These are phyloP conservation scores for Artibeus lituratus DNA, from an alignment of 2,797 vertebrate genomes.

Conservation along the genomic window DNA sequence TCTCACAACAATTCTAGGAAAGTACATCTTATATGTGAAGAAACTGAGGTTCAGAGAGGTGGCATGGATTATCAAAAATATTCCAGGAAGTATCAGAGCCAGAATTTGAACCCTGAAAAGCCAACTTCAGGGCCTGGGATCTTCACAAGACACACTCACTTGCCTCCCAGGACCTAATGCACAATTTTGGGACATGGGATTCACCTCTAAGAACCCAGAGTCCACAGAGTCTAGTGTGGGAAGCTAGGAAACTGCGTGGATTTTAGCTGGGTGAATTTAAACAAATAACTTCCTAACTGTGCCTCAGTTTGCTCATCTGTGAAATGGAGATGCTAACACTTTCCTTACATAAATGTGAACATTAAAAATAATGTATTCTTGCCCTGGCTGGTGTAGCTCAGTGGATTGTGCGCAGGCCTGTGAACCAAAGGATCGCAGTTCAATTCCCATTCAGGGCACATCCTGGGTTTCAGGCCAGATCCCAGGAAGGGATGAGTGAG, in stretches of 20 bases:
- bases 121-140: background rate
- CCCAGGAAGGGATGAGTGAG: no score
- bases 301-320: background rate
- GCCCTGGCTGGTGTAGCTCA: no score
- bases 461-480: no score
- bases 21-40: background rate
- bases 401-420: no score
- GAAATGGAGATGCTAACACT: background rate
- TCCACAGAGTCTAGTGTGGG: background rate
- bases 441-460: no score
- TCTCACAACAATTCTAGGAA: background rate
- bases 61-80: background rate
- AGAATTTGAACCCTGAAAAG: background rate
- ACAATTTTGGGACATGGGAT: background rate
- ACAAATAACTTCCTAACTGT: background rate
- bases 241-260: background rate
- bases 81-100: background rate
- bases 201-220: background rate
- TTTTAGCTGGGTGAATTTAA: background rate
- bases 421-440: no score
- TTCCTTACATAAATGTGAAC: slow-evolving; percentile 48
- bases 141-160: background rate
- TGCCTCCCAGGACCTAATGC: background rate
- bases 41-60: background rate
- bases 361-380: background rate